These are phyloP conservation scores for Calypte anna DNA, from an alignment of 2,113 vertebrate species.

Conservation along the genomic window DNA sequence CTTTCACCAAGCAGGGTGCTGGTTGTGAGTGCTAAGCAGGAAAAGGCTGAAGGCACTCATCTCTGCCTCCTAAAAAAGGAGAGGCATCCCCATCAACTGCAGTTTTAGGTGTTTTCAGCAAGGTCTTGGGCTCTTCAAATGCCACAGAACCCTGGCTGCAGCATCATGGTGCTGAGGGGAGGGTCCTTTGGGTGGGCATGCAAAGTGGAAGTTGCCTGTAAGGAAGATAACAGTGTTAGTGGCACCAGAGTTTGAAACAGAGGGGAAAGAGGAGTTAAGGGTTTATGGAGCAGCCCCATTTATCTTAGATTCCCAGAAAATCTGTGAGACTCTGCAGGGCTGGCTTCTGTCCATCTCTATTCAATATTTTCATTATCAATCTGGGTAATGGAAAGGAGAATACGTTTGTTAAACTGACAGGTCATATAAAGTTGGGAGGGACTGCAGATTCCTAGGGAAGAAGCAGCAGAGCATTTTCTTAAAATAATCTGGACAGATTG, in stretches of 20 bases:
- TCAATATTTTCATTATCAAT: slow-evolving; percentile 64
- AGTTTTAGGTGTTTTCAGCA: background rate
- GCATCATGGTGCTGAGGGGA: background rate
- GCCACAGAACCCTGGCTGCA: background rate
- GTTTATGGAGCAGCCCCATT: background rate
- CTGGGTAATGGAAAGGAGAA: slow-evolving; percentile 56
- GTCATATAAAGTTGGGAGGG: background rate
- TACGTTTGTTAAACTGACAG: slow-evolving; percentile 53
- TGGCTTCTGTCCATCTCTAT: slow-evolving; percentile 54
- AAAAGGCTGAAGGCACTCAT: background rate
- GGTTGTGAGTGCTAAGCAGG: background rate
- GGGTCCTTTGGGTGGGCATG: background rate
- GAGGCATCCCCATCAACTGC: background rate
- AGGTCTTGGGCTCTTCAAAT: background rate
- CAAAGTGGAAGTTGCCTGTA: background rate
- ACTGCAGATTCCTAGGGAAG: background rate
- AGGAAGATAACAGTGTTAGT: background rate
- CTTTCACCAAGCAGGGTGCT: background rate
- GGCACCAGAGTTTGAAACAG: background rate
- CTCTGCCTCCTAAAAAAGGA: background rate
- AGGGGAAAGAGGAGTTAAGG: background rate
- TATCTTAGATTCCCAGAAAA: slow-evolving; percentile 58
- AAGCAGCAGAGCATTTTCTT: background rate
- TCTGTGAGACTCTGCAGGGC: slow-evolving; percentile 47
- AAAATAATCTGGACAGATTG: background rate